Conservation (phyloP, 2,888 invertebrate genomes). For the Euzophera pinguis region DNA sequence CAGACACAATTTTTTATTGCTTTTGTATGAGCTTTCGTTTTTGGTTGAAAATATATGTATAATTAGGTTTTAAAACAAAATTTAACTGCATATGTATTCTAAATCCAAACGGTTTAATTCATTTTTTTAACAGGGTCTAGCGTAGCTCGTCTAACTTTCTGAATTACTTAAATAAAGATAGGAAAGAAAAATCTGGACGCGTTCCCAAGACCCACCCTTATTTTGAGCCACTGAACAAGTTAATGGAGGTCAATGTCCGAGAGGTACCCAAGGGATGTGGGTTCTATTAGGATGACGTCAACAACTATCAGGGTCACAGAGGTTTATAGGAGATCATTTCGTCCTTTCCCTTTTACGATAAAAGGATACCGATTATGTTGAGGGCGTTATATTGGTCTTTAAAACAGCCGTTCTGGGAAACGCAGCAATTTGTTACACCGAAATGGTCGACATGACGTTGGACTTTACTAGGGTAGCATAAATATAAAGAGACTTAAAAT, state of each 20-base stretch:
- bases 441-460: conserved; percentile 59
- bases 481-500: conserved; percentile 23
- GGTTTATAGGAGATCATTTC: conserved; percentile 38
- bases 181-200: background rate
- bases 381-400: background rate
- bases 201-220: background rate
- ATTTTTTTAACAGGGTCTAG: too few relatives aligned
- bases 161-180: background rate
- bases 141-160: too few relatives aligned
- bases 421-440: conserved; percentile 47
- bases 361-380: conserved; percentile 16
- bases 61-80: too few relatives aligned
- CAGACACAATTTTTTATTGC: too few relatives aligned
- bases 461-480: conserved; percentile 40
- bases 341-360: conserved; percentile 46
- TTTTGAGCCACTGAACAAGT: background rate
- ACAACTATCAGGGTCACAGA: conserved; percentile 76
- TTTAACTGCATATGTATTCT: too few relatives aligned
- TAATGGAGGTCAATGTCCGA: conserved; percentile 42
- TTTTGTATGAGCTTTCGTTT: too few relatives aligned
- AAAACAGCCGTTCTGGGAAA: conserved; percentile 14
- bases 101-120: too few relatives aligned
- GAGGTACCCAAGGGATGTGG: conserved; percentile 74
- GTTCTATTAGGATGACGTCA: conserved; percentile 80
- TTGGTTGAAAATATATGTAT: too few relatives aligned